Conservation (phyloP, 2,797 vertebrate genomes). For the Nyctalus aviator region DNA sequence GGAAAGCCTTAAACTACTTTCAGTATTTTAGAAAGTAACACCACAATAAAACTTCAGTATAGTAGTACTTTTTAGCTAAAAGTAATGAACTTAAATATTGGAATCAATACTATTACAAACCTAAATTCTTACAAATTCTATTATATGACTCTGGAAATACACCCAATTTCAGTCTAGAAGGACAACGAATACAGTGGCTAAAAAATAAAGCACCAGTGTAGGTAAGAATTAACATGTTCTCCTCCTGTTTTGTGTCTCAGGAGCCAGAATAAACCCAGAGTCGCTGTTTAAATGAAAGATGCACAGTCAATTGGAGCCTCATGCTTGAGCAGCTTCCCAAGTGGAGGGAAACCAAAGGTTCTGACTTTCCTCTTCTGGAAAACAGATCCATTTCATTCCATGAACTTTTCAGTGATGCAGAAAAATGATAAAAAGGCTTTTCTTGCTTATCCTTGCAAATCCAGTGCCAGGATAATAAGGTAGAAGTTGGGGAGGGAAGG, state of each 20-base stretch:
- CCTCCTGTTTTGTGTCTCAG: background rate
- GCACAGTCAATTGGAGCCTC: background rate
- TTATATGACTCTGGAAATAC: slow-evolving; percentile 35
- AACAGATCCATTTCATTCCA: slow-evolving; percentile 40
- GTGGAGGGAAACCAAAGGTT: background rate
- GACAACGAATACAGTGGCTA: background rate
- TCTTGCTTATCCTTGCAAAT: slow-evolving; percentile 30
- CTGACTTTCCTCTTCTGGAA: slow-evolving; percentile 21
- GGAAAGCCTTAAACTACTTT: background rate
- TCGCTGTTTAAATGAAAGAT: background rate
- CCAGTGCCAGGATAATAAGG: background rate
- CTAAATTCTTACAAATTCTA: background rate
- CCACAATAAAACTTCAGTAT: background rate
- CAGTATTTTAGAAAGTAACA: background rate
- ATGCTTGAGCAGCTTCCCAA: background rate
- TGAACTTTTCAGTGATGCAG: background rate
- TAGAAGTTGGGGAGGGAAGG: background rate
- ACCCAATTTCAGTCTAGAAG: background rate
- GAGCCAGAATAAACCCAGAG: slow-evolving; percentile 2
- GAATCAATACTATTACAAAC: background rate
- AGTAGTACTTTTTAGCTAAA: background rate
- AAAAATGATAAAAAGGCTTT: background rate
- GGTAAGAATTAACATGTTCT: background rate
- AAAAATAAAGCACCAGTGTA: background rate
- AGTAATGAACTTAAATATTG: background rate